Evolutionary conservation across 1,140 invertebrate species (phyloP), one percentile per base, ranked within the genome.

Genomic region (Hycleus cichorii): DNA sequence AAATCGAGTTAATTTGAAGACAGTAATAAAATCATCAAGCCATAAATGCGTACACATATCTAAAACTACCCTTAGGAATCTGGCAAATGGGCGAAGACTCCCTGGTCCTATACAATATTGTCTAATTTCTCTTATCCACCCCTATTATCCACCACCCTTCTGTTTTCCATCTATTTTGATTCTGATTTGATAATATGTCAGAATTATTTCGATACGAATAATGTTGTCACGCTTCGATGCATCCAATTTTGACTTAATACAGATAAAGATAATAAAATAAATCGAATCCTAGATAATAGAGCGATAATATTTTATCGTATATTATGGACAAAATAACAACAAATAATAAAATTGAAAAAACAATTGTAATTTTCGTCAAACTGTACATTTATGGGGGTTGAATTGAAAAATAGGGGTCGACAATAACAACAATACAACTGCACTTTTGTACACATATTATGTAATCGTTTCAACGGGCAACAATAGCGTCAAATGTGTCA

Each of bases 91-190:
- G 7, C 18, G 18, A 32, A 32, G 54, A 24, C 46, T 47, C 40
- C 46, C 42, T 49, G 44, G 46, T 47, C 47, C 46, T 47, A 56
- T 56, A 47, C 54, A 48, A 47, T 48, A 57, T 47, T 57, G 47
- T 45, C 46, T 58, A 58, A 58, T 58, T 58, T 58, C 56, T 58
- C 45, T 32, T 39, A 58, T 58, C 56, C 56, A 47, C 49, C 49
- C 43, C 32, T 32, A 32, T 5, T 7, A 32, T 54, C 58, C 44
- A 59, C 58, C 58, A 51, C 32, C 32, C 32, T 32, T 59, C 58
- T 59, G 58, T 55, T 59, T 59, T 59, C 58, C 58, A 59, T 59
- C 58, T 55, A 59, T 59, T 54, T 59, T 59, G 58, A 59, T 59
- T 48, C 58, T 55, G 58, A 59, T 59, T 59, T 59, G 58, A 59